Evolutionary conservation across 2,888 invertebrate genomes (phyloP), one percentile per base, ranked within the genome.

Genomic region (Nomada flava): DNA sequence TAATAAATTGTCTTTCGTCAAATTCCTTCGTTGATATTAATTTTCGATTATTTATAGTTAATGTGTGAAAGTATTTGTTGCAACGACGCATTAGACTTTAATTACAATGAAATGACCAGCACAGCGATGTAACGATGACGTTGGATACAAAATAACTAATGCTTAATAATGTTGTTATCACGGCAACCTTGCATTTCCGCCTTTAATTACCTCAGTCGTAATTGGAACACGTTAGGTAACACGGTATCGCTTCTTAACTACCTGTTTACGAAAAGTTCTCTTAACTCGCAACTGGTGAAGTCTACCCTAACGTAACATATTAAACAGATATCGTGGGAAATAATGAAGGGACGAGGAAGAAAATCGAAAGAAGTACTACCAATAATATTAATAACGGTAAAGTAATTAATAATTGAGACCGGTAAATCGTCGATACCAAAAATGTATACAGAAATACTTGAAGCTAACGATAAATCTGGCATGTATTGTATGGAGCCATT

Each of bases 161-260:
- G n/a, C 72, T 76, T 76, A 69, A 82, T 82, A 79, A 76, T 50
- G 44, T 44, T 73, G 73, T 71, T 79, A 76, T 79, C 76, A 36
- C 65, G 60, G 42, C 29, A 59, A 53, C 60, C 68, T 68, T 64
- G 62, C 74, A 63, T 59, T 68, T 55, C 42, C 68, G 26, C 63
- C 47, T 62, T 55, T 71, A 75, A 74, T 74, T 77, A 74, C 52
- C 57, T 5, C 26, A 9, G 42, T 2, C 63, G 26, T 62, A 44
- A 62, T 15, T 42, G n/a, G 42, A 42, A 29, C 11, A 71, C 23
- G 18, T 47, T 15, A 18, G 9, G n/a, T 36, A 52, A 57, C 47
- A 26, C 15, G 44, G 13, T 15, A 42, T 11, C 44, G 18, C 23
- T 18, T 57, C 42, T 57, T 13, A 68, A 23, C 26, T 57, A 26